These are phyloP conservation scores for Acanthococcus lagerstroemiae DNA, from an alignment of 2,888 invertebrate genomes.

Conservation along the genomic window DNA sequence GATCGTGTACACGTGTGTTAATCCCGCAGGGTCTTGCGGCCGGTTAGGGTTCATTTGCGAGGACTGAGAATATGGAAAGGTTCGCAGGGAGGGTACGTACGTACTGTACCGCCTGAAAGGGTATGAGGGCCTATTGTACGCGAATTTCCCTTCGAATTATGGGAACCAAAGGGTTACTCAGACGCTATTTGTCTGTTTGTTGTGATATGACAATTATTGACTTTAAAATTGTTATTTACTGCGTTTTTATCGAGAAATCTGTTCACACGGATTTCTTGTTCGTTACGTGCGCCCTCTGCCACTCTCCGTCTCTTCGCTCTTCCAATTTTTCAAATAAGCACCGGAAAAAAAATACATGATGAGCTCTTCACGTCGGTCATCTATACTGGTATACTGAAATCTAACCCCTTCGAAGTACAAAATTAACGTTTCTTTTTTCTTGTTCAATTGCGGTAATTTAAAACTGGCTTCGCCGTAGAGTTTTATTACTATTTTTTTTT, in stretches of 20 bases:
- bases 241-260: constrained; percentile 24
- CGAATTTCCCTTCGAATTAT: constrained; percentile 10
- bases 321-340: no score
- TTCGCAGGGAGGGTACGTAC: no score
- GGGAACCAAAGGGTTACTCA: constrained; percentile 19
- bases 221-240: constrained; percentile 23
- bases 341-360: no score
- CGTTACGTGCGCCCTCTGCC: neutral
- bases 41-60: constrained; percentile 20
- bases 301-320: no score
- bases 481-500: constrained; percentile 5
- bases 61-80: no score
- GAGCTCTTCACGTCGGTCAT: no score
- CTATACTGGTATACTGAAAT: no score
- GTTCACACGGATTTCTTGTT: constrained; percentile 9
- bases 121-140: constrained; percentile 20
- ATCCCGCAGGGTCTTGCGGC: constrained; percentile 25
- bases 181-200: constrained; percentile 21
- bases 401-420: constrained; percentile 6
- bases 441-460: constrained; percentile 22
- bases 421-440: constrained; percentile 17
- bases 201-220: constrained; percentile 26
- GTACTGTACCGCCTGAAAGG: neutral
- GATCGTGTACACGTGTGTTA: constrained; percentile 23
- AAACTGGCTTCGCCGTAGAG: constrained; percentile 8